phyloP scores from a whole-genome alignment of 2,797 vertebrate species.

The Menidia menidia region DNA sequence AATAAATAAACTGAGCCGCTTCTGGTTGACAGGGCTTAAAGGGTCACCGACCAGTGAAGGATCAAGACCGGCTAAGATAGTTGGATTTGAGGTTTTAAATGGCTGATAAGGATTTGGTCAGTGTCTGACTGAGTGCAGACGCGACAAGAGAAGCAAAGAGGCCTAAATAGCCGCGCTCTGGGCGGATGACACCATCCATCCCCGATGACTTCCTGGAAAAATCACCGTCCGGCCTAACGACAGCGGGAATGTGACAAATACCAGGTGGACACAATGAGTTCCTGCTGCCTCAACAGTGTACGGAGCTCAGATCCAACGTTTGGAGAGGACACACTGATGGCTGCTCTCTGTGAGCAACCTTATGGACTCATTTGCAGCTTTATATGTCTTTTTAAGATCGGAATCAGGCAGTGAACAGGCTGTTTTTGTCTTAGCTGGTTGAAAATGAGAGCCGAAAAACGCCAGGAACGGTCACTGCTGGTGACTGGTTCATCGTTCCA shows the following conservation, averaged over 20 bases:
- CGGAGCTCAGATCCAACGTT: not conserved
- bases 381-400: too few species aligned
- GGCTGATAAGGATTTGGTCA: constrained; percentile 24
- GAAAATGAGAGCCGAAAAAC: not conserved
- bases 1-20: constrained; percentile 6
- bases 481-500: too few species aligned
- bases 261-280: constrained; percentile 23
- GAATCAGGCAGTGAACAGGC: too few species aligned
- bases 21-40: constrained; percentile 49
- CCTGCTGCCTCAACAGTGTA: not conserved
- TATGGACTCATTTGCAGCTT: too few species aligned
- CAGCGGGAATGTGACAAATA: constrained; percentile 33
- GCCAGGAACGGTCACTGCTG: too few species aligned
- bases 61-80: constrained; percentile 40
- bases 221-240: constrained; percentile 20
- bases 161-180: constrained; percentile 27
- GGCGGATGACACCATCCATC: constrained; percentile 36
- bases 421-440: not conserved
- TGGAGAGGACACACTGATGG: too few species aligned
- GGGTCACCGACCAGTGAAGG: constrained; percentile 47
- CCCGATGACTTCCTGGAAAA: constrained; percentile 26
- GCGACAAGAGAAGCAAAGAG: constrained; percentile 4
- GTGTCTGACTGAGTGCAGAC: constrained; percentile 7
- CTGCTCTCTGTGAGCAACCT: too few species aligned
- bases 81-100: constrained; percentile 24